These are phyloP conservation scores for Chrysodeixis includens DNA, from an alignment of 2,888 invertebrate species.

Conservation along the genomic window DNA sequence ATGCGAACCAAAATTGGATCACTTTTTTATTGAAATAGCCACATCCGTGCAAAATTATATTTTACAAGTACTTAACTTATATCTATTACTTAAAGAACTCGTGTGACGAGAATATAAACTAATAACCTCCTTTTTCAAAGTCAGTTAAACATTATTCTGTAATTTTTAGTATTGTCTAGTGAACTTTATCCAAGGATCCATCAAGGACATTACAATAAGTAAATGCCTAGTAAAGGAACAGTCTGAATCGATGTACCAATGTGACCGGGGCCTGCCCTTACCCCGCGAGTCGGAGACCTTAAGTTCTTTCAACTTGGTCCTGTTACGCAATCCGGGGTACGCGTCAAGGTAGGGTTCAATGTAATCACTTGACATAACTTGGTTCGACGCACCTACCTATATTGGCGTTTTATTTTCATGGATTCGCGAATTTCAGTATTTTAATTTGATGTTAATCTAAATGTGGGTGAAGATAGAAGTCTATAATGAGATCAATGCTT, in stretches of 20 bases:
- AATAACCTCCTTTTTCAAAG: too few relatives aligned
- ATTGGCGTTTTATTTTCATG: conserved; percentile 24
- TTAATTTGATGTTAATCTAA: too few relatives aligned
- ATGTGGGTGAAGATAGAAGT: too few relatives aligned
- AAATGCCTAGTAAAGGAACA: conserved; percentile 32
- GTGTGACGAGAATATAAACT: too few relatives aligned
- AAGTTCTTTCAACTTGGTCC: conserved; percentile 58
- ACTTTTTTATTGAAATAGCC: too few relatives aligned
- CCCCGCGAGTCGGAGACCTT: conserved; percentile 61
- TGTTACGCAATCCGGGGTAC: conserved; percentile 55
- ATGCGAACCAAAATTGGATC: too few relatives aligned
- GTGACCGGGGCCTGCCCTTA: conserved; percentile 61
- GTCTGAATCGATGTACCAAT: conserved; percentile 56
- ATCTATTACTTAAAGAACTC: too few relatives aligned
- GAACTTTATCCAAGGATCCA: neutral
- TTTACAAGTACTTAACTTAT: too few relatives aligned
- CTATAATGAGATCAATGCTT: too few relatives aligned
- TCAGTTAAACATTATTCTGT: too few relatives aligned
- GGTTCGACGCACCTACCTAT: conserved; percentile 30
- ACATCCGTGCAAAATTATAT: too few relatives aligned
- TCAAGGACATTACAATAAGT: neutral
- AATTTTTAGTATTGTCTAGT: too few relatives aligned
- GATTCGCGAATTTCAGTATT: neutral
- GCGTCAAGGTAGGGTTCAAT: conserved; percentile 34
- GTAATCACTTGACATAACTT: conserved; percentile 50